Base-by-base conservation (phyloP, 2,113 vertebrate genomes). In the Anguilla rostrata region DNA sequence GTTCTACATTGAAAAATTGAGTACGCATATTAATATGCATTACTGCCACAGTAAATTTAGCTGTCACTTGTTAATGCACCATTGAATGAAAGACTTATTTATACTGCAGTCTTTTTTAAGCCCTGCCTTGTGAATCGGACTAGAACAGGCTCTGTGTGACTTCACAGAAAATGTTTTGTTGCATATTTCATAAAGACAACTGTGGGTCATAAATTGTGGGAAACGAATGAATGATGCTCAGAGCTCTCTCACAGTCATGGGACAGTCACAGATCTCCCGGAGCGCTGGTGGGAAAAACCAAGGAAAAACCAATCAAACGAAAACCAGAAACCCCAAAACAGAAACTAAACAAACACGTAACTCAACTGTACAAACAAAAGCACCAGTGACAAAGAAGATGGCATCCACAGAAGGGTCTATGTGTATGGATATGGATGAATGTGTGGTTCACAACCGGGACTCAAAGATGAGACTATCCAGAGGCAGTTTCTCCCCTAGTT, bases 131-230 rank as follows among this genome's bases (percentile, higher is more conserved):
- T 83, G 43, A 26, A 43, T 91, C 71, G n/a, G 80, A 83, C 87
- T 90, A 90, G 87, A 89, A 89, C 81, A 82, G 84, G 81, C 84
- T 88, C 87, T 89, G 82, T 89, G n/a, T 83, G 53, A 39, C 57
- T 86, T 63, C 57, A 78, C 81, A 43, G 79, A 90, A 86, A 84
- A 41, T 53, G 78, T 49, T 40, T 39, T 40, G 53, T 78, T 29
- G 39, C 60, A 84, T 89, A 86, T 90, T 91, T 92, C 88, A 89
- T 86, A 85, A 85, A 89, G 88, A 87, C 83, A 87, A 39, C 57
- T 84, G 34, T 78, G 7, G 26, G 80, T 57, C 82, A 81, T 89
- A 83, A 86, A 87, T 91, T 84, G 86, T 81, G 60, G 53, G 80
- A 82, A 34, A 39, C 82, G 87, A 92, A 90, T 66, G 86, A 88